These are phyloP conservation scores for Ploceus nigricollis DNA, from an alignment of 2,113 vertebrate genomes.

Conservation along the genomic window DNA sequence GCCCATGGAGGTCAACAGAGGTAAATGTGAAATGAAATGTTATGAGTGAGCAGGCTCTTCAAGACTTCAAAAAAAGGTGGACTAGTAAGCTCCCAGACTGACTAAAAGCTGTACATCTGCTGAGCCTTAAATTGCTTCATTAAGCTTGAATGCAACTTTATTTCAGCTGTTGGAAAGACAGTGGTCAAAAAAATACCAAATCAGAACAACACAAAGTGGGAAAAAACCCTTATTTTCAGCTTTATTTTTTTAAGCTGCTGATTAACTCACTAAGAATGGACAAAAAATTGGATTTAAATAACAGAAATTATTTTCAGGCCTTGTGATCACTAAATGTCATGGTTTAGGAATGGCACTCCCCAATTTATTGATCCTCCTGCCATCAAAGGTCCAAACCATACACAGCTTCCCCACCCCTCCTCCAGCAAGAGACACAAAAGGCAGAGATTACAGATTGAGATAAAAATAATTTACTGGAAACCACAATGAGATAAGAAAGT, in stretches of 20 bases:
- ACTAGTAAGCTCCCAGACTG: neutral
- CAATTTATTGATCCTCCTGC: neutral
- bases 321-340: neutral
- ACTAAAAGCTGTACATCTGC: neutral
- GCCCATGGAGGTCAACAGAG: neutral
- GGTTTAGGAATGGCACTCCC: neutral
- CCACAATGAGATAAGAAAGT: neutral
- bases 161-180: neutral
- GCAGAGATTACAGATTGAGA: neutral
- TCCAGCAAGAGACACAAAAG: neutral
- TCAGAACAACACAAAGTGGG: neutral
- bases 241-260: neutral
- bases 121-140: neutral
- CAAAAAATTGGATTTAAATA: neutral
- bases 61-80: neutral
- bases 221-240: neutral
- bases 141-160: neutral
- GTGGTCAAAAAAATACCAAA: neutral
- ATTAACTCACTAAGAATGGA: neutral
- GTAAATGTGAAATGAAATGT: neutral
- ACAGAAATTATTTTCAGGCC: neutral
- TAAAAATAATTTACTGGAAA: neutral
- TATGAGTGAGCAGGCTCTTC: neutral
- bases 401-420: rapidly evolving
- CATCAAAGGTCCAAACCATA: neutral